A percentile compares a stretch with the other conserved stretches of the same genome.
phyloP scores from a whole-genome alignment of 2,797 vertebrate genomes.

The Trematomus bernacchii region DNA sequence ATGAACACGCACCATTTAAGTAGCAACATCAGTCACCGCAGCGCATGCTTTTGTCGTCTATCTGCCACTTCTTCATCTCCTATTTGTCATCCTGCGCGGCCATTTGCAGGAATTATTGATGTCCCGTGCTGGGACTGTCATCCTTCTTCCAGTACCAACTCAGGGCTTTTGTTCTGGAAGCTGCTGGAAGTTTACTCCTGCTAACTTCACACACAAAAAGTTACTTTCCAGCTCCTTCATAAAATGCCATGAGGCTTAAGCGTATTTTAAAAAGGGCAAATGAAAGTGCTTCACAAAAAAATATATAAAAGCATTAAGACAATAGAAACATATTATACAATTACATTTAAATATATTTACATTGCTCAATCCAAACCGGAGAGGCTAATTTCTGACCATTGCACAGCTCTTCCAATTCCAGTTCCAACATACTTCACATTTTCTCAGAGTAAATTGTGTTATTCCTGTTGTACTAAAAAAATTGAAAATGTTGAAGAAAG shows the following conservation, averaged over 20 bases:
- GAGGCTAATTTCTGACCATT: too few relatives aligned
- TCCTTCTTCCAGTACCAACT: slow-evolving; percentile 69
- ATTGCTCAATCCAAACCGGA: too few relatives aligned
- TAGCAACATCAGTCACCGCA: slow-evolving; percentile 83
- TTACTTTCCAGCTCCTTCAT: slow-evolving; percentile 15
- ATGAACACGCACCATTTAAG: slow-evolving; percentile 80
- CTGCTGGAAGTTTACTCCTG: slow-evolving; percentile 57
- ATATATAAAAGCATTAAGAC: too few relatives aligned
- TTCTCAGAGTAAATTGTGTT: too few relatives aligned
- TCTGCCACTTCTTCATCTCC: slow-evolving; percentile 79
- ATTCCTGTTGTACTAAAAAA: too few relatives aligned
- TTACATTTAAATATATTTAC: too few relatives aligned
- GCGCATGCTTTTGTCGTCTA: slow-evolving; percentile 78
- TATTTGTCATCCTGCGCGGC: slow-evolving; percentile 77
- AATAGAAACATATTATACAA: too few relatives aligned
- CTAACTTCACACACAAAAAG: slow-evolving; percentile 47
- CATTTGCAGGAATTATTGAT: slow-evolving; percentile 83
- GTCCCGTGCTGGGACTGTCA: slow-evolving; percentile 67
- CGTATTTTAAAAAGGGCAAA: too few relatives aligned
- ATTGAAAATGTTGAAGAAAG: too few relatives aligned
- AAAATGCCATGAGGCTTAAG: background rate
- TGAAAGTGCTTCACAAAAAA: too few relatives aligned
- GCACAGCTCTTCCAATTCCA: too few relatives aligned
- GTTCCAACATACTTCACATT: too few relatives aligned
- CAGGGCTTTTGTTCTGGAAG: slow-evolving; percentile 56